phyloP scores from a whole-genome alignment of 2,113 vertebrate genomes.

The Nanorana parkeri region DNA sequence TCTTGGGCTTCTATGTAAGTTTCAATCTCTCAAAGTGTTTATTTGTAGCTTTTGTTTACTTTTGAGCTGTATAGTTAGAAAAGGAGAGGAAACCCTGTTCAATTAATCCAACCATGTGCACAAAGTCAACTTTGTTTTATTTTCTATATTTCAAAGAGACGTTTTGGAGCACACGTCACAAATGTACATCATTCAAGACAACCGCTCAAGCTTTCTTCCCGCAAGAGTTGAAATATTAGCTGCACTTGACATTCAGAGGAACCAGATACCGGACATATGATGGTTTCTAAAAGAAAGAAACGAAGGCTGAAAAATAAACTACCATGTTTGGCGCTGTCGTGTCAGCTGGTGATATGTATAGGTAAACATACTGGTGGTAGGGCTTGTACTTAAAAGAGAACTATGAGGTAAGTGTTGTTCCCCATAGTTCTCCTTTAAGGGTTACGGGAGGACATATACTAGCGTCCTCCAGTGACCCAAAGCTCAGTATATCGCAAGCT shows the following conservation, averaged over 20 bases:
- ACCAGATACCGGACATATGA: not conserved
- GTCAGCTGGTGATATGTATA: no score
- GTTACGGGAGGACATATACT: no score
- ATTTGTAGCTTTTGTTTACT: conserved; percentile 9
- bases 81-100: not conserved
- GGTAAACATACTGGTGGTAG: no score
- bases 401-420: no score
- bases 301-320: no score
- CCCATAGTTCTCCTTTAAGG: no score
- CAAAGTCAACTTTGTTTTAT: not conserved
- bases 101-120: not conserved
- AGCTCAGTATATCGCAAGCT: no score
- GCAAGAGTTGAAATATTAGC: not conserved
- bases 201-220: not conserved
- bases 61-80: not conserved
- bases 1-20: conserved; percentile 7
- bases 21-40: not conserved
- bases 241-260: not conserved
- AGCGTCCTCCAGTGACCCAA: no score
- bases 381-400: no score
- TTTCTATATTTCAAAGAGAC: not conserved
- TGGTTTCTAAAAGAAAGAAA: no score
- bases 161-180: not conserved
- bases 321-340: no score
- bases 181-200: not conserved